phyloP scores from a whole-genome alignment of 2,888 invertebrate genomes.

The Bombylius major region DNA sequence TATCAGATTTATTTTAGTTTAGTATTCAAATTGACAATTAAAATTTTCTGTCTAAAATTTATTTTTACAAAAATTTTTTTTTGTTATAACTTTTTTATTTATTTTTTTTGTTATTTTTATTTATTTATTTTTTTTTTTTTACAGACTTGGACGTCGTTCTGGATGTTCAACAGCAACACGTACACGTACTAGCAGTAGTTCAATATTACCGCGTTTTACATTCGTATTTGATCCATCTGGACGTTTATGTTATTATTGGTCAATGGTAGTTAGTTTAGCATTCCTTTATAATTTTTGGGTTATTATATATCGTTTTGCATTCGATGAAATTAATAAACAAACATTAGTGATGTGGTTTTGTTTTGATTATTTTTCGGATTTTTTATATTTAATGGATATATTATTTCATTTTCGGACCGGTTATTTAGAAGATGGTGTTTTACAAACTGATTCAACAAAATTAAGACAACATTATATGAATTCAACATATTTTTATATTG shows the following conservation, averaged over 20 bases:
- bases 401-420: conserved; percentile 96
- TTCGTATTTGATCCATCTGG: conserved; percentile 99
- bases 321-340: conserved; percentile 91
- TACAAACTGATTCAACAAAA: conserved; percentile 90
- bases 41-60: too few species aligned
- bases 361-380: conserved; percentile 92
- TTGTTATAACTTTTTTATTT: background rate
- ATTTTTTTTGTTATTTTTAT: background rate
- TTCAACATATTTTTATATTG: conserved; percentile 93
- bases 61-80: too few species aligned
- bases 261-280: conserved; percentile 90
- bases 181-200: conserved; percentile 19
- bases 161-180: conserved; percentile 15
- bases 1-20: too few species aligned
- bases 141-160: conserved; percentile 19
- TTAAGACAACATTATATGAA: conserved; percentile 96
- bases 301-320: conserved; percentile 97
- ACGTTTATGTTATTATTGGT: conserved; percentile 92
- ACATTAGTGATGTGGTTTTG: conserved; percentile 92
- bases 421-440: conserved; percentile 92
- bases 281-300: conserved; percentile 97
- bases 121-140: background rate
- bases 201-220: conserved; percentile 55
- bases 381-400: conserved; percentile 91
- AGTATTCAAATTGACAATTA: too few species aligned